Evolutionary conservation across 2,113 vertebrate species (phyloP).

Genomic region (Genyomyrus donnyi): DNA sequence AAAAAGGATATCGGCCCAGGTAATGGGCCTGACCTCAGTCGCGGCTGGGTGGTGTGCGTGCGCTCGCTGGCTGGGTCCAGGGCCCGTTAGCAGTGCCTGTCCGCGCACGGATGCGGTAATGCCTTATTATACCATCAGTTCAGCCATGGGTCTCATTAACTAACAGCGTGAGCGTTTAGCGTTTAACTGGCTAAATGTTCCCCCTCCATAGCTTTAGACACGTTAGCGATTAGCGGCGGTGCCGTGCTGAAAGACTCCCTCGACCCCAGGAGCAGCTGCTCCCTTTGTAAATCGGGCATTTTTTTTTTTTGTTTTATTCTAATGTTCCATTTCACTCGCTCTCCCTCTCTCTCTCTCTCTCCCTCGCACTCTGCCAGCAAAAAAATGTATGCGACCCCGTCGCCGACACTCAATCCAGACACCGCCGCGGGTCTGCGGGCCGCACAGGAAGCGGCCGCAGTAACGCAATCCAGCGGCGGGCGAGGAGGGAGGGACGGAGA

Average conservation of each 20-base stretch:
- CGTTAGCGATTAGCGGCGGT: neutral
- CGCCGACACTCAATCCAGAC: neutral
- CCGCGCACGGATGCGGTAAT: neutral
- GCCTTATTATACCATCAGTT: conserved; percentile 4
- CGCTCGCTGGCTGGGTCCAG: neutral
- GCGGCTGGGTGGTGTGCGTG: neutral
- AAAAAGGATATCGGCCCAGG: neutral
- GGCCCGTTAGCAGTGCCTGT: neutral
- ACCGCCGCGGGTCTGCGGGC: neutral
- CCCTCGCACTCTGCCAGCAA: neutral
- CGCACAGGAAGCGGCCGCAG: neutral
- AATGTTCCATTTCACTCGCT: neutral
- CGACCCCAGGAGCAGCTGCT: neutral
- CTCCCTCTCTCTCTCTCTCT: neutral
- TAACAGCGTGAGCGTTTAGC: neutral
- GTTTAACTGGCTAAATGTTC: neutral
- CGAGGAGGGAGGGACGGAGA: neutral
- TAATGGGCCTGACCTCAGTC: neutral
- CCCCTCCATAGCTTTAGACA: neutral
- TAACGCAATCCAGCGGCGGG: neutral
- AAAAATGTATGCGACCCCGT: neutral
- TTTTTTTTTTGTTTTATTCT: neutral
- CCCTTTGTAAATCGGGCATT: neutral
- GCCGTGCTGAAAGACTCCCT: neutral
- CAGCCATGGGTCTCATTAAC: neutral